Conservation (phyloP, 2,888 invertebrate genomes). For the Synanthedon andrenaeformis region DNA sequence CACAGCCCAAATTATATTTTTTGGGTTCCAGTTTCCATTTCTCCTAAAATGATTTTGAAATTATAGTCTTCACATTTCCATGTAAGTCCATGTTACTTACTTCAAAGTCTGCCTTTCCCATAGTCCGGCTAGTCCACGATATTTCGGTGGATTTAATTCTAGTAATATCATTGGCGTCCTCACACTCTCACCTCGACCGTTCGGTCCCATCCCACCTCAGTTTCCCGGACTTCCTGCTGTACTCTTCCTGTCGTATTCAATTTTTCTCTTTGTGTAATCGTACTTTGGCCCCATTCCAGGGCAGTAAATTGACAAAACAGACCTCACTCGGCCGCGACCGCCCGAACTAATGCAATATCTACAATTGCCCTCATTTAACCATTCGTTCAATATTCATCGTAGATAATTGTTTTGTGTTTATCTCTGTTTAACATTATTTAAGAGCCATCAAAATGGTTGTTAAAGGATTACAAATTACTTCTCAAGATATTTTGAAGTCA, state of each 20-base stretch:
- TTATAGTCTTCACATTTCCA: too few relatives aligned
- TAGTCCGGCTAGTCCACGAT: too few relatives aligned
- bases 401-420: not conserved
- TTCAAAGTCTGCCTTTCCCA: too few relatives aligned
- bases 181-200: not conserved
- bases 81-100: too few relatives aligned
- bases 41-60: too few relatives aligned
- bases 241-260: conserved; percentile 11
- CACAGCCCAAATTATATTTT: too few relatives aligned
- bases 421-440: not conserved
- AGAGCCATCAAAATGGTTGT: too few relatives aligned
- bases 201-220: not conserved
- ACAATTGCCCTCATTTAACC: not conserved
- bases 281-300: conserved; percentile 6
- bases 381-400: not conserved
- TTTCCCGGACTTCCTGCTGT: conserved; percentile 7
- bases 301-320: conserved; percentile 9
- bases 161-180: not conserved
- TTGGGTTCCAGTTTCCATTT: too few relatives aligned
- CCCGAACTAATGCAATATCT: not conserved
- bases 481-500: too few relatives aligned
- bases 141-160: not conserved
- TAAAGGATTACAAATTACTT: too few relatives aligned
- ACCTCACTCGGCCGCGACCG: conserved; percentile 1
- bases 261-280: conserved; percentile 7